These are phyloP conservation scores for Gymnodraco acuticeps DNA, from an alignment of 2,797 vertebrate genomes.

Conservation along the genomic window DNA sequence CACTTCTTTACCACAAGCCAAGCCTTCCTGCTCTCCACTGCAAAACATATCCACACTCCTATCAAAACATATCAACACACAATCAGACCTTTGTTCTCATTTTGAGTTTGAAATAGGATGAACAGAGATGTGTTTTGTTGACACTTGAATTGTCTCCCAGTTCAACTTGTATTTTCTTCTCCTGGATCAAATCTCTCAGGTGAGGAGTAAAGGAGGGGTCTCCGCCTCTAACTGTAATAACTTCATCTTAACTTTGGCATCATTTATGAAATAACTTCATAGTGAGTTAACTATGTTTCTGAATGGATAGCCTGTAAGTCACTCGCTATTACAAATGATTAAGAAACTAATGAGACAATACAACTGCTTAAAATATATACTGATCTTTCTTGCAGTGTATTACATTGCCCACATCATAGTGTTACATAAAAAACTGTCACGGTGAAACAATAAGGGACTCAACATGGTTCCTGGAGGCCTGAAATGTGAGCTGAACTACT, in stretches of 20 bases:
- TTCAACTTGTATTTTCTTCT: not conserved
- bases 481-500: not conserved
- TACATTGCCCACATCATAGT: not conserved
- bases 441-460: not conserved
- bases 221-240: not conserved
- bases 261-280: too few species aligned
- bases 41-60: constrained; percentile 13
- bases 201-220: not conserved
- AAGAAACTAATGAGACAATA: not conserved
- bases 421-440: not conserved
- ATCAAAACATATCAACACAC: not conserved
- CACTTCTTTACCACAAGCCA: constrained; percentile 29
- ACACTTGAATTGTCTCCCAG: not conserved
- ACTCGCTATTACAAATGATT: not conserved
- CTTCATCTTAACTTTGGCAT: too few species aligned
- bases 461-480: not conserved
- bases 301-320: too few species aligned
- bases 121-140: too few species aligned
- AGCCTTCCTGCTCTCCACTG: constrained; percentile 40
- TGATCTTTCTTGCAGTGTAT: constrained; percentile 30
- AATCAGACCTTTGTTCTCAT: not conserved
- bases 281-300: not conserved
- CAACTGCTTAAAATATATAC: not conserved
- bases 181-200: not conserved
- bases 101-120: not conserved